Percentiles rank a stretch among this genome's conserved stretches.
Evolutionary conservation across 1,140 invertebrate species (phyloP).

Genomic region (Neuroterus valhalla): DNA sequence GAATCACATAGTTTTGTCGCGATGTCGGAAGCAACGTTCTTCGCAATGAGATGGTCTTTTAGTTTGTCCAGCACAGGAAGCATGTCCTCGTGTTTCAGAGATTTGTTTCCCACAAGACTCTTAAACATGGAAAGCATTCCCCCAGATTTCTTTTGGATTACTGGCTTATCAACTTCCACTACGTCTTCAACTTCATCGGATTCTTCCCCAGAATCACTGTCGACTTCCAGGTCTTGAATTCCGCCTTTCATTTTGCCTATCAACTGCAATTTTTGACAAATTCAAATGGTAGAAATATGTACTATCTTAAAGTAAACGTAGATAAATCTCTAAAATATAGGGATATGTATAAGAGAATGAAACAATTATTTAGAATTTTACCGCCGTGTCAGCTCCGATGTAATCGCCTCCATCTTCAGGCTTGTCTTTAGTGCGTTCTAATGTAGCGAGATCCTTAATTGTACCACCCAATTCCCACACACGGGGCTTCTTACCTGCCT

Average conservation of each 20-base stretch:
- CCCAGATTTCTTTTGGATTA: constrained; percentile 72
- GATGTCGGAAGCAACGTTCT: constrained; percentile 99
- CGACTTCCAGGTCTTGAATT: constrained; percentile 80
- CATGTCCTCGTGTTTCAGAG: constrained; percentile 84
- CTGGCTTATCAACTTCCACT: constrained; percentile 56
- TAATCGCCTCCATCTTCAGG: constrained; percentile 79
- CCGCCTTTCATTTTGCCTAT: constrained; percentile 88
- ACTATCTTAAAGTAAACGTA: constrained; percentile 3
- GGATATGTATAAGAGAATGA: constrained; percentile 38
- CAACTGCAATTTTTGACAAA: constrained; percentile 76
- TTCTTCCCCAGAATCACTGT: constrained; percentile 75
- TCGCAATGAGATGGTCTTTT: constrained; percentile 96
- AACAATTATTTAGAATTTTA: constrained; percentile 62
- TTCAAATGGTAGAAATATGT: constrained; percentile 11
- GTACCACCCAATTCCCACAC: constrained; percentile 92
- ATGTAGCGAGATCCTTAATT: constrained; percentile 83
- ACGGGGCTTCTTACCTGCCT: constrained; percentile 90
- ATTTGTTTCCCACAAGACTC: constrained; percentile 91
- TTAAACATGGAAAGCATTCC: constrained; percentile 89
- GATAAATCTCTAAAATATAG: too few relatives aligned
- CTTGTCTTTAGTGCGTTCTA: constrained; percentile 91
- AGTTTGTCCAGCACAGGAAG: constrained; percentile 94
- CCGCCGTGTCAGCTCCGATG: constrained; percentile 79
- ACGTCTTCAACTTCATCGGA: constrained; percentile 65
- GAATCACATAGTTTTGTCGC: constrained; percentile 96